These are phyloP conservation scores for Astreopora myriophthalma DNA, from an alignment of 64 coral and sea anemone species.

Conservation along the genomic window DNA sequence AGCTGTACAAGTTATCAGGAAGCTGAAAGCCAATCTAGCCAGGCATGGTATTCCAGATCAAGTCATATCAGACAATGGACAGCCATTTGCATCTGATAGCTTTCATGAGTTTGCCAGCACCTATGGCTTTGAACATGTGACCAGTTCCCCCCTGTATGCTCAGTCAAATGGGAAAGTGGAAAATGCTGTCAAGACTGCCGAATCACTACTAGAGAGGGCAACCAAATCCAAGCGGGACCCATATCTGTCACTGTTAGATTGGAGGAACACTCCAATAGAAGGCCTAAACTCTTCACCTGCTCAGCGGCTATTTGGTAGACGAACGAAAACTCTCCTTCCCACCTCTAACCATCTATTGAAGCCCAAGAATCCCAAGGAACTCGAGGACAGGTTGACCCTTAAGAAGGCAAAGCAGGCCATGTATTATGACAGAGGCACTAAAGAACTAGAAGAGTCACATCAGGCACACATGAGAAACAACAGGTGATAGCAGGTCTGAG, in stretches of 20 bases:
- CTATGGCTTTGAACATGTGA: conserved; percentile 23
- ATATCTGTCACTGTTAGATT: neutral
- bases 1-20: neutral
- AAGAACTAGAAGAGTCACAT: no score
- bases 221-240: neutral
- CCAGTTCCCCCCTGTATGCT: conserved; percentile 18
- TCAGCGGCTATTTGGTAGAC: no score
- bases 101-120: neutral
- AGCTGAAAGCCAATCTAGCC: neutral
- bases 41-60: conserved; percentile 45
- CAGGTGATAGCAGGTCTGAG: no score
- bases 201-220: neutral
- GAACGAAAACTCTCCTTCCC: no score
- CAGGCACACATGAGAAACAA: no score
- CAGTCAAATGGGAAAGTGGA: neutral
- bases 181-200: neutral
- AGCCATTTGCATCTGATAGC: neutral
- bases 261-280: no score
- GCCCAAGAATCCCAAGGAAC: no score
- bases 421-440: no score
- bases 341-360: no score
- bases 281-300: no score
- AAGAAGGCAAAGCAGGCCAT: no score
- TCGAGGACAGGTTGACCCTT: no score
- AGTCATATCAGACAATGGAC: conserved; percentile 24